phyloP scores from a whole-genome alignment of 2,113 vertebrate species.

The Eudyptes chrysolophus region DNA sequence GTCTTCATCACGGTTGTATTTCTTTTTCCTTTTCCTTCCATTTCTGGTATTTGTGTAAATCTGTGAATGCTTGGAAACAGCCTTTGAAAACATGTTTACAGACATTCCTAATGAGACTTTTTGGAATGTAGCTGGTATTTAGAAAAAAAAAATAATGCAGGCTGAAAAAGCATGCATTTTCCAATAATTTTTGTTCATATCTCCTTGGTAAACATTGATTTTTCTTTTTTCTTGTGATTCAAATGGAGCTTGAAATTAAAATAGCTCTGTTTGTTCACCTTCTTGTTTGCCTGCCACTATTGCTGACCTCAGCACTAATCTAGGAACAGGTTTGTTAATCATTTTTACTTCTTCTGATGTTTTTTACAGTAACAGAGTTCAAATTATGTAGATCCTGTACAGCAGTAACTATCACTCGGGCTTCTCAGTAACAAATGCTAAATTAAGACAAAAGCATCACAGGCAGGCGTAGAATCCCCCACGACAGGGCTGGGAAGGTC shows the following conservation, averaged over 20 bases:
- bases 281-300: neutral
- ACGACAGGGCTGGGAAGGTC: neutral
- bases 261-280: conserved; percentile 10
- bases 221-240: neutral
- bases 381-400: neutral
- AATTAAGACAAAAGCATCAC: neutral
- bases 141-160: neutral
- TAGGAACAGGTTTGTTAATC: neutral
- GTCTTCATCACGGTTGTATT: neutral
- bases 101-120: neutral
- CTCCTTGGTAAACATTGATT: neutral
- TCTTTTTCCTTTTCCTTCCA: neutral
- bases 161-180: neutral
- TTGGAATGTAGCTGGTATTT: neutral
- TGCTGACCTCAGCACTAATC: neutral
- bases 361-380: neutral
- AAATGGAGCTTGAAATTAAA: conserved; percentile 59
- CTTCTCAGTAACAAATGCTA: neutral
- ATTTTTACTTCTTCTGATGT: neutral
- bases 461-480: neutral
- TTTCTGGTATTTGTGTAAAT: neutral
- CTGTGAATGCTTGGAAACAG: neutral
- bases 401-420: neutral
- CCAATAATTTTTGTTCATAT: neutral
- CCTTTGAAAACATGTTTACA: neutral